Evolutionary conservation across 2,888 invertebrate species (phyloP), one percentile per base, ranked within the genome.

Genomic region (Dryococelus australis): DNA sequence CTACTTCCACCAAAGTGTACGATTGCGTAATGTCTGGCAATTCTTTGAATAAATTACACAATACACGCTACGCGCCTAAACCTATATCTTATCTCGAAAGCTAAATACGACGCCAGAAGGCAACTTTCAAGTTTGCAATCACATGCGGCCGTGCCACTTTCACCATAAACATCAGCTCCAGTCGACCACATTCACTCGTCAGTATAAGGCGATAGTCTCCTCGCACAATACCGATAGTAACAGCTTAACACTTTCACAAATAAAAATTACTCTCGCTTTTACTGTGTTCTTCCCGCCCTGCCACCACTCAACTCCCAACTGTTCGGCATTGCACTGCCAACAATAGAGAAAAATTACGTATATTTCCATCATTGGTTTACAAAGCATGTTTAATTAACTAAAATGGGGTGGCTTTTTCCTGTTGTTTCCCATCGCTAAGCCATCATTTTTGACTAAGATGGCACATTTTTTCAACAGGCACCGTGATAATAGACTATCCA

Each of bases 91-190:
- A 65, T 65, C 65, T 6, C 3, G 3, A 24, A 16, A 6, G 65
- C n/a, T 65, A n/a, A n/a, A 65, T n/a, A n/a, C 65, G 65, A 20
- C 20, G 65, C 65, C 65, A n/a, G 65, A 65, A n/a, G 65, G 65
- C 65, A 65, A 65, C 65, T 65, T 65, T 65, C 65, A 65, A 65
- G 12, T 65, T 65, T 20, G 20, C 47, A 47, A 47, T 47, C 47
- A 47, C 47, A n/a, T 20, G n/a, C 65, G 8, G 16, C 24, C 65
- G 65, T 9, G 65, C 20, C n/a, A 65, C 65, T 65, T 65, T 65
- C 65, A 65, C 65, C 65, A 65, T n/a, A 65, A 65, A n/a, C 65
- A n/a, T 65, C n/a, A 65, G 65, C 24, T 65, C 65, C 65, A 65
- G 24, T 65, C 20, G 24, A 20, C 65, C 65, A 9, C 65, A n/a